These are phyloP conservation scores for Eledona agricola DNA, from an alignment of 2,888 invertebrate species.

Conservation along the genomic window DNA sequence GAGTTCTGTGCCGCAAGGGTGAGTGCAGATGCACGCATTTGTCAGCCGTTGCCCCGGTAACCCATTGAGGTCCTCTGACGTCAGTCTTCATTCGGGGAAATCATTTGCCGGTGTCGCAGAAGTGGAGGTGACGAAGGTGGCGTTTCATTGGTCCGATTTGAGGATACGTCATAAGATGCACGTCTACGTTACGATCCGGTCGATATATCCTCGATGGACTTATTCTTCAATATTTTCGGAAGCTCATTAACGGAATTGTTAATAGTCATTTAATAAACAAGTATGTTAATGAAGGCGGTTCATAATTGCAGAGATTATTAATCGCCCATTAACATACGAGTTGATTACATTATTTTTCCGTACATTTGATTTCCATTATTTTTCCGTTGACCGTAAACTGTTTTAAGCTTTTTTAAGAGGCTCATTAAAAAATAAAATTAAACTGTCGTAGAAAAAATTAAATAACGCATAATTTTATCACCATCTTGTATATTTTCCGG, in stretches of 20 bases:
- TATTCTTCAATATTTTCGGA: slow-evolving; percentile 21
- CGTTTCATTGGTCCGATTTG: slow-evolving; percentile 43
- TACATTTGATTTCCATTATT: no score
- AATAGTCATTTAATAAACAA: no score
- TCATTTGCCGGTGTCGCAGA: slow-evolving; percentile 50
- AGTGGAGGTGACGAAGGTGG: slow-evolving; percentile 49
- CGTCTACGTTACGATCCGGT: slow-evolving; percentile 44
- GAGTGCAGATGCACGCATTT: slow-evolving; percentile 30
- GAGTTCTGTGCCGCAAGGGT: background rate
- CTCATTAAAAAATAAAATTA: no score
- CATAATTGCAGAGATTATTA: no score
- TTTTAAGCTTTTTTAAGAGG: no score
- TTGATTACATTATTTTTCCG: no score
- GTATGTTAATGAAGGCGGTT: no score
- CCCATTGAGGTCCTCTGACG: slow-evolving; percentile 55
- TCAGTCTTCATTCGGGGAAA: slow-evolving; percentile 54
- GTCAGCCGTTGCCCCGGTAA: slow-evolving; percentile 52
- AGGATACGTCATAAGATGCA: slow-evolving; percentile 52
- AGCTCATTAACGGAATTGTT: slow-evolving; percentile 19
- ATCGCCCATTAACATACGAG: no score
- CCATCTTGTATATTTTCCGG: no score
- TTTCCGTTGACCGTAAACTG: no score
- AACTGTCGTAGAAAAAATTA: no score
- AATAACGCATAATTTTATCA: no score
- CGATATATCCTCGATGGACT: slow-evolving; percentile 48